Percentiles rank a stretch among this genome's conserved stretches.
Evolutionary conservation across 2,797 vertebrate genomes (phyloP).

Genomic region (Sphenodon punctatus): DNA sequence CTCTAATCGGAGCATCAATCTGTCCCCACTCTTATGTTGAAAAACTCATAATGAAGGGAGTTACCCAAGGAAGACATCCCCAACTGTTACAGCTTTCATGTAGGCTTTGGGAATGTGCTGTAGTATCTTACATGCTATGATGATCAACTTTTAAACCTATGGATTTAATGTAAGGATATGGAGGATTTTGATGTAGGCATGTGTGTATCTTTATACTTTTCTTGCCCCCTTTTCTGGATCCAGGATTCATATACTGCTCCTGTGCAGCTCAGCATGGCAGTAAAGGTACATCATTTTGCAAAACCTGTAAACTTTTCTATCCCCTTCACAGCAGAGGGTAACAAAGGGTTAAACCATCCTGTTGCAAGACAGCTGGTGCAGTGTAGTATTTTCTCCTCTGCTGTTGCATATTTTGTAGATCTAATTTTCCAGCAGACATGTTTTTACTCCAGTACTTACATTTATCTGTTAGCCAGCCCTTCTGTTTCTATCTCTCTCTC

Average conservation of each 20-base stretch:
- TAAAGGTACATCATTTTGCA: neutral
- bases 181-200: too few species aligned
- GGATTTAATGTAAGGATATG: too few species aligned
- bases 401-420: slow-evolving; percentile 30
- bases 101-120: too few species aligned
- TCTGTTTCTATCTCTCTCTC: slow-evolving; percentile 15
- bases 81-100: too few species aligned
- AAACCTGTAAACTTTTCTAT: fast-evolving
- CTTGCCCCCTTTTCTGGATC: neutral
- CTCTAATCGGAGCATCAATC: too few species aligned
- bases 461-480: neutral
- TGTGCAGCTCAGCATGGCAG: neutral
- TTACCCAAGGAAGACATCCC: too few species aligned
- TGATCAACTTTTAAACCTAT: too few species aligned
- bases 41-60: too few species aligned
- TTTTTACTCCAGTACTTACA: slow-evolving; percentile 11
- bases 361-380: neutral
- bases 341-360: neutral
- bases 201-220: neutral
- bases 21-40: too few species aligned
- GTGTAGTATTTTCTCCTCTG: neutral
- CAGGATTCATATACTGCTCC: neutral
- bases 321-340: neutral
- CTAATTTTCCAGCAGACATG: slow-evolving; percentile 29
- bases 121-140: too few species aligned